Evolutionary conservation across 2,888 invertebrate genomes (phyloP).

Genomic region (Palloptera scutellata): DNA sequence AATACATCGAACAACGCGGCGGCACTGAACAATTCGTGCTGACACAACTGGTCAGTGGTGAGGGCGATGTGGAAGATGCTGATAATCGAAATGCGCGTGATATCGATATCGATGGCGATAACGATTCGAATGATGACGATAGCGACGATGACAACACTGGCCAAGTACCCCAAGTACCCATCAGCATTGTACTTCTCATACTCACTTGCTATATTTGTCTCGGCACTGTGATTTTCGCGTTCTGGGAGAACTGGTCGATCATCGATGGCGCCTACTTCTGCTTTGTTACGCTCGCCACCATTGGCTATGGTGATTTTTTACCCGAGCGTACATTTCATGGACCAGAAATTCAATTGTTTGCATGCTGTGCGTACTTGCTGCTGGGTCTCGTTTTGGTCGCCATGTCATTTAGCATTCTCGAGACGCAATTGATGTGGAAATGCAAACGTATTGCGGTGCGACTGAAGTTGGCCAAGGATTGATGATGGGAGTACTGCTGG

Average conservation of each 20-base stretch:
- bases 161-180: conserved; percentile 70
- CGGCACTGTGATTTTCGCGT: conserved; percentile 79
- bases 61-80: conserved; percentile 32
- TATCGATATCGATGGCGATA: conserved; percentile 37
- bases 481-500: conserved; percentile 47
- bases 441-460: conserved; percentile 76
- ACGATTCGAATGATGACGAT: conserved; percentile 32
- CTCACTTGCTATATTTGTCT: conserved; percentile 77
- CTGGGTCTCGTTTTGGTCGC: conserved; percentile 82
- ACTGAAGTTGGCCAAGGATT: conserved; percentile 73
- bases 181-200: conserved; percentile 72
- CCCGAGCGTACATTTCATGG: conserved; percentile 66
- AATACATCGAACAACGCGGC: conserved; percentile 16
- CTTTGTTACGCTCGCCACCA: conserved; percentile 84
- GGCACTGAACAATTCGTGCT: conserved; percentile 50
- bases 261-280: conserved; percentile 86
- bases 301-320: conserved; percentile 81
- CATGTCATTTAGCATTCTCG: conserved; percentile 84
- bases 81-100: conserved; percentile 28
- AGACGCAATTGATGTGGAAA: conserved; percentile 79
- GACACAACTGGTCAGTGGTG: conserved; percentile 37
- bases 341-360: conserved; percentile 73
- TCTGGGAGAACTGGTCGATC: conserved; percentile 83
- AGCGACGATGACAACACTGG: conserved; percentile 31
- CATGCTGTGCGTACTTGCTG: conserved; percentile 81